Conservation (phyloP, 2,797 vertebrate species). For the Microcaecilia unicolor region DNA sequence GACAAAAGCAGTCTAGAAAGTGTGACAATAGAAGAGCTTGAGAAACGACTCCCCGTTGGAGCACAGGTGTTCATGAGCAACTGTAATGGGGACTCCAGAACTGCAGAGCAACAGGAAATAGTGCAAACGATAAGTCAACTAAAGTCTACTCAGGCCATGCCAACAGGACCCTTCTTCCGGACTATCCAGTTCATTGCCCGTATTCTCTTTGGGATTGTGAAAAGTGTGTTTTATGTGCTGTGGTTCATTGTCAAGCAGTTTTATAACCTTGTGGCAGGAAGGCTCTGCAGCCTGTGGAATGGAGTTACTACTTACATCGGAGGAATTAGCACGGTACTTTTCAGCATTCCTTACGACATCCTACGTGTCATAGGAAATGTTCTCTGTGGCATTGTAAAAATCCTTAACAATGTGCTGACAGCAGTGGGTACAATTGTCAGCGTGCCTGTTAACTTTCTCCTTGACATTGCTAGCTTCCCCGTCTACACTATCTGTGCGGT, state of each 20-base stretch:
- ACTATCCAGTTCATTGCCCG: constrained; percentile 42
- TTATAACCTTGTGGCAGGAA: constrained; percentile 15
- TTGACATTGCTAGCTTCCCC: constrained; percentile 55
- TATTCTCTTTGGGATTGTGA: constrained; percentile 35
- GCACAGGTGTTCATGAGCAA: constrained; percentile 43
- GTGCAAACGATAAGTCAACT: constrained; percentile 38
- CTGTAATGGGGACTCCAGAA: constrained; percentile 33
- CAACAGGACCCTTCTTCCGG: constrained; percentile 35
- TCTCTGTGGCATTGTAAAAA: constrained; percentile 40
- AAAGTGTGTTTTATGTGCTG: constrained; percentile 28
- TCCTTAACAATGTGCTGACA: constrained; percentile 39
- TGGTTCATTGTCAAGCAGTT: constrained; percentile 35
- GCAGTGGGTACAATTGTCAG: constrained; percentile 40
- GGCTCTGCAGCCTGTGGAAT: constrained; percentile 30
- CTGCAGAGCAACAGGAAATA: constrained; percentile 34
- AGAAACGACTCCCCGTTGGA: constrained; percentile 36
- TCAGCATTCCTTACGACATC: constrained; percentile 49
- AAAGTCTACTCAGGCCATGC: constrained; percentile 26
- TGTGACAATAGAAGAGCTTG: constrained; percentile 40
- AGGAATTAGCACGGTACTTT: constrained; percentile 42
- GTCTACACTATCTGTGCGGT: constrained; percentile 49
- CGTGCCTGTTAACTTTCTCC: constrained; percentile 38
- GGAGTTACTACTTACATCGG: constrained; percentile 40
- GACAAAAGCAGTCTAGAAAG: constrained; percentile 34
- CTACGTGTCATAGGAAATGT: constrained; percentile 41